Base-by-base conservation (phyloP, 2,888 invertebrate species). In the Agelastica alni region DNA sequence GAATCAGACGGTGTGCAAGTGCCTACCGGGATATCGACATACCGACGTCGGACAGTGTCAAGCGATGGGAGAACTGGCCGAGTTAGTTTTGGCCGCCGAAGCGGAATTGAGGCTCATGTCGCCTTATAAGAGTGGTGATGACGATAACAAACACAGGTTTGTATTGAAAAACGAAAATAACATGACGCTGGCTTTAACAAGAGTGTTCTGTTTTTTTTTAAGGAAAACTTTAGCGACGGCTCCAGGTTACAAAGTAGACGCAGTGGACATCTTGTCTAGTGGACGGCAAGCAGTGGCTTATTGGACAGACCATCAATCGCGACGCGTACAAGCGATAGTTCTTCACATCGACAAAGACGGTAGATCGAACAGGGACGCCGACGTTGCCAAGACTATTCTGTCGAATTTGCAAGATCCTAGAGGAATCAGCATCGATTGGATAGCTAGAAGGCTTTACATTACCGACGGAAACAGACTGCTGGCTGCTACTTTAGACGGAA, bases 371-470 rank as follows among this genome's bases (percentile, higher is more conserved):
- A 55, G 70, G 22, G 71, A 70, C 44, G 63, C 69, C 1, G 69
- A 68, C 22, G 60, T 64, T 9, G 65, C 69, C 34, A 69, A 65
- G 17, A 75, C 75, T 0, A 63, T 77, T 14, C 43, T 85, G 28
- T 79, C 77, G 7, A 80, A 81, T 46, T 74, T 85, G 41, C 80
- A 81, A 48, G 82, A 83, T 61, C 87, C 91, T 0, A 85, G 89
- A 68, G 91, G 90, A 32, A 78, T 92, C 45, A 86, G 89, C 4
- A 79, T 91, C 31, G 91, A 91, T 77, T 85, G 86, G 85, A 77
- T 85, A 10, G 80, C 84, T 0, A 78, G 80, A 56, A 81, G 85
- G 63, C 77, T 91, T 51, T 92, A 91, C 76, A 85, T 88, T 75
- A 83, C 88, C 17, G 85, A 86, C 69, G 77, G 79, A 39, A 73